Conservation (phyloP, 2,888 invertebrate species). For the Apamea anceps region DNA sequence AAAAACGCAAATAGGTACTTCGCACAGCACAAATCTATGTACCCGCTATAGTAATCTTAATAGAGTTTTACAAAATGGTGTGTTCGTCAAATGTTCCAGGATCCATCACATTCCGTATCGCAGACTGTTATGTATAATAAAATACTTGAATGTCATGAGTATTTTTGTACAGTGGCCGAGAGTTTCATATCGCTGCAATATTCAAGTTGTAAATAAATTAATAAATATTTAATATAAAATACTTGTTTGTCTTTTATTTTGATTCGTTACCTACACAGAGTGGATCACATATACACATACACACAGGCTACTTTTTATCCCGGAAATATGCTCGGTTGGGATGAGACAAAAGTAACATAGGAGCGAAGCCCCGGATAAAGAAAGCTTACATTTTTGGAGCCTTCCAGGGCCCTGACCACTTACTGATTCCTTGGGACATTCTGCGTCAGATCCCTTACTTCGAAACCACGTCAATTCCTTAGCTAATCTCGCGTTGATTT, state of each 20-base stretch:
- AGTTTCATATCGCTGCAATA: conserved; percentile 83
- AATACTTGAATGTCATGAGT: conserved; percentile 72
- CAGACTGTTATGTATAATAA: conserved; percentile 74
- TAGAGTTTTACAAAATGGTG: conserved; percentile 5
- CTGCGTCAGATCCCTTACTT: no score
- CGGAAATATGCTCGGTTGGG: no score
- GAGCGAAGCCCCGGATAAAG: no score
- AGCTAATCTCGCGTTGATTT: no score
- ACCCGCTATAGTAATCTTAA: neutral
- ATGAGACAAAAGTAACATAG: no score
- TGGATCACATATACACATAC: neutral
- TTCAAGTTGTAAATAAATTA: conserved; percentile 84
- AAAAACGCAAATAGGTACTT: conserved; percentile 21
- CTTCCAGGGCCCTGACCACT: no score
- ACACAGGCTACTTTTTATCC: neutral
- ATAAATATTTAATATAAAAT: conserved; percentile 66
- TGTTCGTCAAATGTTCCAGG: conserved; percentile 55
- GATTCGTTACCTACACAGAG: neutral
- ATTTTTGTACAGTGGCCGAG: conserved; percentile 84
- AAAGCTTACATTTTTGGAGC: no score
- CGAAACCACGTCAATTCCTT: no score
- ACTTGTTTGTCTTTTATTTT: conserved; percentile 30
- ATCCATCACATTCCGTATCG: conserved; percentile 77
- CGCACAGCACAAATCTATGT: conserved; percentile 49
- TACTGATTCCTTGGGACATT: no score